Base-by-base conservation (phyloP, 2,888 invertebrate species). In the Acanthococcus lagerstroemiae region DNA sequence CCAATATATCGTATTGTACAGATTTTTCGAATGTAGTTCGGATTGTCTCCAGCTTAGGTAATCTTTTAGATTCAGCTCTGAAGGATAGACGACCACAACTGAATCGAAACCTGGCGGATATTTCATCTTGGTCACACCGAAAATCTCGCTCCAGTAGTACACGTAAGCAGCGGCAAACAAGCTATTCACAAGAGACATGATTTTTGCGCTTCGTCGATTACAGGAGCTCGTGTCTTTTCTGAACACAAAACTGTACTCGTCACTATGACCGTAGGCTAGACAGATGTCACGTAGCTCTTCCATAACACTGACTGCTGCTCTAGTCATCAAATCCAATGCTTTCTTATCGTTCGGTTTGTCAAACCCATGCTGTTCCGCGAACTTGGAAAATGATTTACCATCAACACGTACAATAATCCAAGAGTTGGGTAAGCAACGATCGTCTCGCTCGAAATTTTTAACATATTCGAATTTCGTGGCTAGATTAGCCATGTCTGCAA, bases 1-100 rank as follows among this genome's bases (percentile, higher is more conserved):
- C 95, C 96, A 97, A 79, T 96, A 97, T 69, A 89, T 84, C 4
- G 96, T 96, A 74, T 97, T 97, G 73, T 97, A 95, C 69, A 97
- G 80, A 80, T 97, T 97, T 76, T 97, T 97, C 19, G 96, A 87
- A 74, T 97, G 96, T 65, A 93, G 90, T 78, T 95, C 94, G 22
- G 90, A 93, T 78, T 95, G 94, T 57, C 94, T 81, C 94, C 94
- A 95, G 73, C 88, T 87, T 63, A 95, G 78, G 74, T 95, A 95
- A 77, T 95, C 93, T 69, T 86, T 81, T 44, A 97, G 77, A 77
- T 90, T 93, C 72, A 87, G 80, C 74, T 92, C 87, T 5, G 85
- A 84, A 0, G 96, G 95, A 79, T 96, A 96, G 24, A 94, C 76
- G 50, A 96, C 83, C 44, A 90, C 79, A 67, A 96, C 81, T 0